A percentile compares a stretch with the other conserved stretches of the same genome.
Conservation (phyloP, 2,113 vertebrate species). For the Tachysurus fulvidraco region DNA sequence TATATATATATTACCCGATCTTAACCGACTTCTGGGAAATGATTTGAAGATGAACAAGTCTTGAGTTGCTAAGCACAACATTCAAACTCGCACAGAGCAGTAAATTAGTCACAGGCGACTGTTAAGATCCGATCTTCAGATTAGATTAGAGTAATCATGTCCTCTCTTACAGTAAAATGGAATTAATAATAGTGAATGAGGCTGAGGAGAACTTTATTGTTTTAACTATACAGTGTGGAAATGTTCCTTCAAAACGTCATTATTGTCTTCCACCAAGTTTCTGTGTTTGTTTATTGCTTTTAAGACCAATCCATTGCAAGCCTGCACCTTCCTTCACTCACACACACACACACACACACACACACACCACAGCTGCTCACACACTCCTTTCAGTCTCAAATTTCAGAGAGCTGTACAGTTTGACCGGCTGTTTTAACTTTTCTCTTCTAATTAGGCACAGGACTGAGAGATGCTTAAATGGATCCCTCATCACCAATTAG, state of each 20-base stretch:
- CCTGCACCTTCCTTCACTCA: background rate
- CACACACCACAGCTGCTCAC: background rate
- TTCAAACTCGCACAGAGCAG: background rate
- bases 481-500: conserved; percentile 48
- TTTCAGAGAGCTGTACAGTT: conserved; percentile 42
- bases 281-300: background rate
- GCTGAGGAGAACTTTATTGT: background rate
- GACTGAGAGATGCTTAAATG: conserved; percentile 49
- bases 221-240: background rate
- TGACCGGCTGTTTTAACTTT: conserved; percentile 30
- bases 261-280: background rate
- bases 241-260: background rate
- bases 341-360: background rate
- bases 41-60: background rate
- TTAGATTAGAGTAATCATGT: background rate
- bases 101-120: conserved; percentile 4
- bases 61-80: background rate
- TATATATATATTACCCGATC: background rate
- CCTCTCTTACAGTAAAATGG: background rate
- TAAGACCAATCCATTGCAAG: background rate
- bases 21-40: background rate
- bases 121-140: background rate
- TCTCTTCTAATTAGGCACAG: conserved; percentile 39
- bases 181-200: background rate
- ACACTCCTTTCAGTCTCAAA: conserved; percentile 31